Base-by-base conservation (phyloP, 1,140 invertebrate species). In the Drosophila athabasca region DNA sequence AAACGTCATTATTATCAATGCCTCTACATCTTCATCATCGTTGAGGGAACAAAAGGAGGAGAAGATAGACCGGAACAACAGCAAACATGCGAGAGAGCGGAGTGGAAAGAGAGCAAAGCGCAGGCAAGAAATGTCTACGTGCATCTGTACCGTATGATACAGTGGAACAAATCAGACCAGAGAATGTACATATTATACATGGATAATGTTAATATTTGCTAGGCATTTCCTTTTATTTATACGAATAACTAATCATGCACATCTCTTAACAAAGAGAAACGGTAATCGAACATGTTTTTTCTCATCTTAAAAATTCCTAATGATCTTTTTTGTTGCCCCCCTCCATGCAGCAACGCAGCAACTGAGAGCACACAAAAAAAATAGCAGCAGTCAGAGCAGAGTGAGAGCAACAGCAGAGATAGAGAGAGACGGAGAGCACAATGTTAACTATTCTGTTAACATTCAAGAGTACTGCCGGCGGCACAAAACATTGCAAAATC, bases 401-500 rank as follows among this genome's bases (percentile, higher is more conserved):
- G 29, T 8, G 29, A 35, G 31, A 39, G 11, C 29, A 17, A 29
- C 49, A 41, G 43, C 26, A 59, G 17, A 17, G 35, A 35, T 35
- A 46, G 53, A 13, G 53, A 60, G 53, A 15, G 54, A 15, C 17
- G 1, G 22, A 48, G 17, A 29, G 24, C 50, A 48, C 24, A 41
- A 17, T 70, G 53, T 70, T 52, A 45, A 31, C 17, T 39, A 3
- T 39, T 39, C 6, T 24, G 45, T 53, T 76, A 79, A 83, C 79
- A 83, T 64, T 66, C 39, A 46, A 48, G 24, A 2, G 41, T 15
- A 60, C 45, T 51, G 46, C 11, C 17, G 45, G 73, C 80, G 64
- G 60, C 72, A 72, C 61, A 54, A 53, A 76, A 79, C 71, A 87
- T 87, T 87, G 82, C 83, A 88, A 87, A 85, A 88, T 87, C 82